phyloP scores from a whole-genome alignment of 2,888 invertebrate species.

The Petrolisthes manimaculis region DNA sequence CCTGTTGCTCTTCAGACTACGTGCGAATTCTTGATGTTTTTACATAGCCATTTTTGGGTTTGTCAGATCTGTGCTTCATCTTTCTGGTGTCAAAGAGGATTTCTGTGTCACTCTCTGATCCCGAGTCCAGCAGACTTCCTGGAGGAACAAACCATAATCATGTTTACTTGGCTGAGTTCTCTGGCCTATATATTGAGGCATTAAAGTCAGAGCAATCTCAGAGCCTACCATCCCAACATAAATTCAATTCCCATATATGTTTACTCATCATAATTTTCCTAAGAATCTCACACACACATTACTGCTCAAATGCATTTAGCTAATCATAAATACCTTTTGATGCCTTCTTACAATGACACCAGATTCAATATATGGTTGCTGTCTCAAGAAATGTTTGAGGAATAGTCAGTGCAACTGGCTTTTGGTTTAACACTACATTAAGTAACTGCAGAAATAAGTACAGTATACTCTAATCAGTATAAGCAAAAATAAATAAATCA shows the following conservation, averaged over 20 bases:
- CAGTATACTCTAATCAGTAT: neutral
- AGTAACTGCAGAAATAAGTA: neutral
- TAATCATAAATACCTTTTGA: too few relatives aligned
- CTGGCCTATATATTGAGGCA: too few relatives aligned
- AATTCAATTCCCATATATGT: too few relatives aligned
- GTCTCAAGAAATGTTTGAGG: too few relatives aligned
- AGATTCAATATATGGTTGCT: too few relatives aligned
- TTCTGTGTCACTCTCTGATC: conserved; percentile 63
- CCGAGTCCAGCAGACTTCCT: conserved; percentile 60
- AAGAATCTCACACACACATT: too few relatives aligned
- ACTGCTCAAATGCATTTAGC: too few relatives aligned
- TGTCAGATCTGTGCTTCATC: conserved; percentile 46
- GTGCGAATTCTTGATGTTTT: conserved; percentile 50
- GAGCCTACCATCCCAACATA: too few relatives aligned
- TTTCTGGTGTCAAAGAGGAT: conserved; percentile 60
- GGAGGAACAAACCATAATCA: conserved; percentile 35
- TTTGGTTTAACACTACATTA: neutral
- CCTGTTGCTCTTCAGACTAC: conserved; percentile 11
- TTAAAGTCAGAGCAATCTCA: too few relatives aligned
- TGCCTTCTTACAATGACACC: too few relatives aligned
- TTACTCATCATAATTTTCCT: too few relatives aligned
- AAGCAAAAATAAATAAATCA: neutral
- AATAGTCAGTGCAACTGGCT: neutral
- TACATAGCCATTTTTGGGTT: conserved; percentile 57
- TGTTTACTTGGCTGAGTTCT: too few relatives aligned